Evolutionary conservation across 2,113 vertebrate genomes (phyloP), one percentile per base, ranked within the genome.

Genomic region (Procapra przewalskii): DNA sequence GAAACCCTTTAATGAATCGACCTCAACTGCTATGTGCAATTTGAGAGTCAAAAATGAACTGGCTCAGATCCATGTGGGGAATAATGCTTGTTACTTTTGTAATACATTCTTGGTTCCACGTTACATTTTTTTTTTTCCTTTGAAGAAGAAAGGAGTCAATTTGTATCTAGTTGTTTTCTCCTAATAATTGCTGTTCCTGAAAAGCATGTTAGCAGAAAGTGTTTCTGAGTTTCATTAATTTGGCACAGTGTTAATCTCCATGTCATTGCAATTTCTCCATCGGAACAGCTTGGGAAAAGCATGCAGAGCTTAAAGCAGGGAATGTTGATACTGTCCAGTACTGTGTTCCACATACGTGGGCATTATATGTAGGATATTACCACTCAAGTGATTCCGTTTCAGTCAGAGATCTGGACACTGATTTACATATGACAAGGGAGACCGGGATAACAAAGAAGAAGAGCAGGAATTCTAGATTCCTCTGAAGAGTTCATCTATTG

Each of bases 401-500:
- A 54, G 19, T 88, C 93, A 84, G 80, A 93, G 52, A 88, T 57
- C 60, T 93, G 85, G 84, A 87, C 52, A 2, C 16, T 80, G 52
- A 91, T 98, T 90, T 95, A 83, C 92, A 71, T 88, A 60, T 57
- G 54, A 84, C 59, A 83, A 67, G 82, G 45, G 54, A 87, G 52
- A 71, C 36, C 95, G 6, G 79, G 33, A 60, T 85, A 96, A 45
- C 33, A 67, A 96, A 77, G 57, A 96, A 67, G 57, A 97, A 92
- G 59, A 97, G 31, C 54, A 83, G 19, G 88, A 67, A 91, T 91
- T 97, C 85, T 95, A 71, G 86, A 94, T 97, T 87, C 86, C 91
- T 96, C 91, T 96, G 97, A 94, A 94, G 96, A 94, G 97, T 94
- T 98, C 96, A 85, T 92, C 91, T 97, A 77, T 98, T 93, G 94